Evolutionary conservation across 2,888 invertebrate genomes (phyloP), one percentile per base, ranked within the genome.

Genomic region (Agonum fuliginosum): DNA sequence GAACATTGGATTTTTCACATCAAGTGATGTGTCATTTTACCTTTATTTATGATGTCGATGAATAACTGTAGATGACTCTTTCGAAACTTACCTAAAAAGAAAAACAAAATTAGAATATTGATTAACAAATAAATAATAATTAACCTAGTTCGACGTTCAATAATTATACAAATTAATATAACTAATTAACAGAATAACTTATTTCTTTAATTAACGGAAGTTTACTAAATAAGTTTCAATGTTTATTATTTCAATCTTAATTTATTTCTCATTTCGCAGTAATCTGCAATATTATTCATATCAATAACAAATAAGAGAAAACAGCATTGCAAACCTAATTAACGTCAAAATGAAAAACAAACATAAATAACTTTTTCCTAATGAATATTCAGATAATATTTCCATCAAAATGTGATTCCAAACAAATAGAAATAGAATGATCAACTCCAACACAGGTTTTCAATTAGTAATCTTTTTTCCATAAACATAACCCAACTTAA

Each of bases 141-240:
- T 62, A 14, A 27, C 17, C 17, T 14, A 14, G 17, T 14, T 17
- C 10, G 4, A 46, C 2, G 19, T 14, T 2, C 30, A 46, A 30
- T 62, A 17, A 62, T 62, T 62, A 62, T 14, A 62, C 27, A 30
- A 17, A 62, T 46, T 46, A 6, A 46, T 46, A 46, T 46, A 6
- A 12, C 58, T 62, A 30, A 62, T 62, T 62, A 62, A 62, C 30
- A 62, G 14, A 17, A 62, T 62, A 30, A 62, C 30, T 30, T 62
- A 27, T 12, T 30, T 62, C 58, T 30, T 62, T 62, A 62, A 62
- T 62, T 62, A 62, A 62, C 58, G 58, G 30, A 62, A 62, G 30
- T 30, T 62, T 62, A 17, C 58, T 62, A 62, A 62, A 62, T 62
- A 34, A 27, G 58, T 62, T 27, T 62, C 30, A 62, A 62, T 62